Evolutionary conservation across 2,113 vertebrate genomes (phyloP).

Genomic region (Hepsetus odoe): DNA sequence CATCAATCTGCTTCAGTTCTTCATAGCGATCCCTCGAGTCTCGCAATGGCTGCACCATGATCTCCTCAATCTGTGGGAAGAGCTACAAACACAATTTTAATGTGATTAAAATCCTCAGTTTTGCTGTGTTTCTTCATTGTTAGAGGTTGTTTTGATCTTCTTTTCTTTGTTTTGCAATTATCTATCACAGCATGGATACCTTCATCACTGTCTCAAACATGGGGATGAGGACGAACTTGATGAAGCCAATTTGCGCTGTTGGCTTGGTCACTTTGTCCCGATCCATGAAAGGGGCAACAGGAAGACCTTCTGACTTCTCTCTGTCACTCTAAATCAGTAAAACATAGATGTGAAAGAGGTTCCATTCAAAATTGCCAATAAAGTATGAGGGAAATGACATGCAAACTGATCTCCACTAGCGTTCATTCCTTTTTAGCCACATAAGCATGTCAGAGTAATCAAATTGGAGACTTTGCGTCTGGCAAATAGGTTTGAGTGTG

Average conservation of each 20-base stretch:
- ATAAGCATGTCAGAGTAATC: too few relatives aligned
- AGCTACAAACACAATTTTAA: slow-evolving; percentile 64
- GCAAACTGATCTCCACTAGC: too few relatives aligned
- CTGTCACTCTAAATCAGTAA: slow-evolving; percentile 84
- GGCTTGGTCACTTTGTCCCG: slow-evolving; percentile 97
- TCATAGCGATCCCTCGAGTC: slow-evolving; percentile 84
- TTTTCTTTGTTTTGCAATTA: background rate
- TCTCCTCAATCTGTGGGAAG: slow-evolving; percentile 84
- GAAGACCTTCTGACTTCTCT: slow-evolving; percentile 94
- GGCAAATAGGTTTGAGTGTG: too few relatives aligned
- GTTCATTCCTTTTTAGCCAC: too few relatives aligned
- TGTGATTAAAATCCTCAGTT: background rate
- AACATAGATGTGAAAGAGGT: background rate
- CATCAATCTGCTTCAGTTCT: slow-evolving; percentile 82
- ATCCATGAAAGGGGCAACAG: slow-evolving; percentile 98
- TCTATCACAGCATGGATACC: slow-evolving; percentile 59
- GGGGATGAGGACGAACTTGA: slow-evolving; percentile 84
- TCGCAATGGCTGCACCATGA: slow-evolving; percentile 82
- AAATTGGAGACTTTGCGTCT: too few relatives aligned
- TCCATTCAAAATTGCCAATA: background rate
- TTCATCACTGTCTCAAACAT: slow-evolving; percentile 85
- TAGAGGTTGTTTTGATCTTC: background rate
- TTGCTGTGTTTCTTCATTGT: background rate
- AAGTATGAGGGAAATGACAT: too few relatives aligned
- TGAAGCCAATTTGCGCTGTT: slow-evolving; percentile 93